phyloP scores from a whole-genome alignment of 2,113 vertebrate species.

The Sturnus vulgaris region DNA sequence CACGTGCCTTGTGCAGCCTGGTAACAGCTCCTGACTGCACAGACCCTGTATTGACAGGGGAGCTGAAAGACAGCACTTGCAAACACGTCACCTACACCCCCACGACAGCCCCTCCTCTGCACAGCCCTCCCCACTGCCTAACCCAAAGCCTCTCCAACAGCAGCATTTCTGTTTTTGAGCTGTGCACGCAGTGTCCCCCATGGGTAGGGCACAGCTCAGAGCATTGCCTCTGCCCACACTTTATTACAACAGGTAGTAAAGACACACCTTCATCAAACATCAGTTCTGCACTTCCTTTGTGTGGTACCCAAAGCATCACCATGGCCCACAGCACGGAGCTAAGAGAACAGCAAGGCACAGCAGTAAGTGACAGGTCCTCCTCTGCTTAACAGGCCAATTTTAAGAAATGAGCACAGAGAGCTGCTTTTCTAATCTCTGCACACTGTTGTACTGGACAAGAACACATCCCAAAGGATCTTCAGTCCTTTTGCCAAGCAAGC shows the following conservation, averaged over 20 bases:
- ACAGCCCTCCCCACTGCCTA: not conserved
- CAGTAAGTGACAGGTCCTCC: not conserved
- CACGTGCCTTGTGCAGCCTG: not conserved
- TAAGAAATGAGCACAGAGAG: not conserved
- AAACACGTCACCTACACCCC: not conserved
- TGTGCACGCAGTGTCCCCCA: not conserved
- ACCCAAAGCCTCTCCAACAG: not conserved
- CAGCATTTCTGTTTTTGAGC: not conserved
- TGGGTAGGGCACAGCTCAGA: not conserved
- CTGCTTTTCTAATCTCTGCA: not conserved
- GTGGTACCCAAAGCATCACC: not conserved
- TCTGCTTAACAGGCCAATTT: not conserved
- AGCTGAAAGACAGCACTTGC: not conserved
- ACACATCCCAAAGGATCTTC: not conserved
- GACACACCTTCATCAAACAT: accelerated
- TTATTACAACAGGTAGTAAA: not conserved
- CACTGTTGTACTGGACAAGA: not conserved
- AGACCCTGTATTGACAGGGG: accelerated
- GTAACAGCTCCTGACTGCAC: not conserved
- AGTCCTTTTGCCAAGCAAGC: not conserved
- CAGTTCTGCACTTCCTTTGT: not conserved
- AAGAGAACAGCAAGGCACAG: not conserved
- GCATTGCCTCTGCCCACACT: not conserved
- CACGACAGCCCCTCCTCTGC: accelerated
- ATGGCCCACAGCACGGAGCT: not conserved